Conservation (phyloP, 1,140 invertebrate species). For the Kradibia gibbosae region DNA sequence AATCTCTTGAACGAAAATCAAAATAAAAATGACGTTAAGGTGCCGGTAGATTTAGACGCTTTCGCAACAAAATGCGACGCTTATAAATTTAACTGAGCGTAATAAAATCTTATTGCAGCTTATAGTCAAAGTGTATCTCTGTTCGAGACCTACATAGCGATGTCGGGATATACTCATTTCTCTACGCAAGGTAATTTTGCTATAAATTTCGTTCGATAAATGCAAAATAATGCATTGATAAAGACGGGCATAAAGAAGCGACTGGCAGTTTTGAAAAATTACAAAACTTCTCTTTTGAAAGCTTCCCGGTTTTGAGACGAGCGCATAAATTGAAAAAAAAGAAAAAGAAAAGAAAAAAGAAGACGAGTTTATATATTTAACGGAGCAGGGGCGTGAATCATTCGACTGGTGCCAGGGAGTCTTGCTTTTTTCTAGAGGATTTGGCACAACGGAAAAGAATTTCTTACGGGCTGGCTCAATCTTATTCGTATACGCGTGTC, state of each 20-base stretch:
- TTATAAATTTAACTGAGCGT: background rate
- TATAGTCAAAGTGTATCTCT: background rate
- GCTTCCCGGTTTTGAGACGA: background rate
- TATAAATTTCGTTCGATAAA: background rate
- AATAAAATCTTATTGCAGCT: background rate
- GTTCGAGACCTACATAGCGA: too few species aligned
- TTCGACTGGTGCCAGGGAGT: conserved; percentile 6
- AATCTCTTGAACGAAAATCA: background rate
- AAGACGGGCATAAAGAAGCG: background rate
- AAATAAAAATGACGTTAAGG: background rate
- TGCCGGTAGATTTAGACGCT: too few species aligned
- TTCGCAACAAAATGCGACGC: background rate
- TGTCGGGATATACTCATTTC: too few species aligned
- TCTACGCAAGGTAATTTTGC: background rate
- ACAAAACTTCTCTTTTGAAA: background rate
- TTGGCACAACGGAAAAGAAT: conserved; percentile 20
- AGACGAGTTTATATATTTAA: too few species aligned
- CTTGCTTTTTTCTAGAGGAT: conserved; percentile 11
- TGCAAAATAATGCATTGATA: background rate
- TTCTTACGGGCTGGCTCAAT: background rate
- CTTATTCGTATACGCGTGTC: background rate
- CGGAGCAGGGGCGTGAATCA: conserved; percentile 5
- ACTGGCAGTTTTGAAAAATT: background rate
- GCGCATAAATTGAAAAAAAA: background rate
- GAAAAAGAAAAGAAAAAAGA: too few species aligned